Evolutionary conservation across 2,797 vertebrate species (phyloP), one percentile per base, ranked within the genome.

Genomic region (Coregonus sp.): DNA sequence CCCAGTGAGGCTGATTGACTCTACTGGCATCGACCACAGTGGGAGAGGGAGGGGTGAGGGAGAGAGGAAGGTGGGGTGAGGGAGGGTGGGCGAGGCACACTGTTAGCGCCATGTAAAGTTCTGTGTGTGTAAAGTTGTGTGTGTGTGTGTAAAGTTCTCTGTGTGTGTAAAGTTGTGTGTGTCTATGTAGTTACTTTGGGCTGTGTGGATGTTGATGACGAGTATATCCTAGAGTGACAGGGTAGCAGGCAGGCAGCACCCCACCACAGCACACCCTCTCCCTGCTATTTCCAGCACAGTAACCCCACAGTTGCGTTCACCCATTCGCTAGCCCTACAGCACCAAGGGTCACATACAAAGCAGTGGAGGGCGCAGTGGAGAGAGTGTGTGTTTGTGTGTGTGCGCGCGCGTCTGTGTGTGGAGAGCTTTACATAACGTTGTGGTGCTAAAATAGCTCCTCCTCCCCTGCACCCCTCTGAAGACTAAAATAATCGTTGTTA

Each of bases 401-500:
- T 16, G 52, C 18, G 56, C 25, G 25, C 25, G 25, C 1, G 25
- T 25, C 25, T 20, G 56, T 61, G n/a, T 20, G 59, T 63, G 59
- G 2, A 12, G 40, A 12, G 25, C 79, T 78, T 92, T 91, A 78
- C 85, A 78, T 89, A 92, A 91, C 81, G n/a, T 61, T 54, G 29
- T 33, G 0, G 5, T 7, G 71, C 78, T 74, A 66, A 37, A 70
- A 79, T 65, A 84, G 87, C 89, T 90, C 88, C 89, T 90, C 89
- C 84, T 77, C 82, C 84, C 76, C 83, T 80, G 86, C 83, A 84
- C 80, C 79, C 85, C 81, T 76, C 77, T 77, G 81, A 37, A 68
- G 84, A 85, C 86, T 73, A 79, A 90, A 91, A 76, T 70, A n/a
- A 70, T 69, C 14, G 2, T 14, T 29, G 70, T 51, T 51, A 72